Base-by-base conservation (phyloP, 2,113 vertebrate species). In the Mastomys coucha region DNA sequence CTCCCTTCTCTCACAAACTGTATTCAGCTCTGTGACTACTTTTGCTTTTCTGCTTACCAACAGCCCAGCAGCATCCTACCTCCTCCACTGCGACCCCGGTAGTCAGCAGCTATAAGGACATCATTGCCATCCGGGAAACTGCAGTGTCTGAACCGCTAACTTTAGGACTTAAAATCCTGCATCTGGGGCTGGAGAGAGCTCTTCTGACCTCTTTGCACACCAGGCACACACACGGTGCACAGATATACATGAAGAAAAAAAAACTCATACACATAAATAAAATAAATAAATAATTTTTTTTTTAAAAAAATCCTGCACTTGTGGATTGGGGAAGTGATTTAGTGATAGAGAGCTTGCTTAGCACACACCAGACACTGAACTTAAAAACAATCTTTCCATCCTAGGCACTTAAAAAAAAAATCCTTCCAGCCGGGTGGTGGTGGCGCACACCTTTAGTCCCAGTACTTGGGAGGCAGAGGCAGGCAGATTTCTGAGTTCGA, bases 1-100 rank as follows among this genome's bases (percentile, higher is more conserved):
- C 51, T 10, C 9, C 75, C 56, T 76, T 81, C 49, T 78, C 49
- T 77, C 73, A 39, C 58, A 65, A 26, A 19, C 42, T 17, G 42
- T 17, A 31, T 5, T 8, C 72, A 58, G n/a, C 73, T 77, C 36
- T 42, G 45, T 53, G 72, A 8, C n/a, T 7, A 4, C 65, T 28
- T 95, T 42, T 13, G 19, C 45, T 67, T 82, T 60, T n/a, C 33
- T 45, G 65, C 22, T 51, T 4, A 26, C 31, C 39, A 0, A 2
- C 45, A 53, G 58, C 65, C 67, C 24, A 22, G 58, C 2, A 16
- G 2, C 49, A 22, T 73, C 72, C 72, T 12, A 20, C 84, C 77
- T 75, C 67, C 20, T 80, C n/a, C 49, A 19, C 31, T 0, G 5
- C 53, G 5, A 24, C n/a, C 88, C 0, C 58, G 0, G 0, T 20